These are phyloP conservation scores for Centropyge bicolor DNA, from an alignment of 2,797 vertebrate genomes.

Conservation along the genomic window DNA sequence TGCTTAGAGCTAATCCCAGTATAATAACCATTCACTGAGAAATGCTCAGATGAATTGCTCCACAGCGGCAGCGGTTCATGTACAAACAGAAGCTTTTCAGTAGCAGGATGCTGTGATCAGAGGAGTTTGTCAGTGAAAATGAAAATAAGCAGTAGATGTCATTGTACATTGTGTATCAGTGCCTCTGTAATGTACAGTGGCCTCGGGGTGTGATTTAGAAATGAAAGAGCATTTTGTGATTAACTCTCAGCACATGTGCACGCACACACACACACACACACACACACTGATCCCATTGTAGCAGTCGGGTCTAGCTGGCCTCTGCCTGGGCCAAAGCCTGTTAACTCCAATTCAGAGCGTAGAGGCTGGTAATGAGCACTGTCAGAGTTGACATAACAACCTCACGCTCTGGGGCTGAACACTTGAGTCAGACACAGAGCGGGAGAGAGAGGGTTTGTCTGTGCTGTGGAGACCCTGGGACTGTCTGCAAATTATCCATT, in stretches of 20 bases:
- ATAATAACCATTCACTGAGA: background rate
- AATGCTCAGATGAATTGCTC: too few species aligned
- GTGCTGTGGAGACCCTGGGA: slow-evolving; percentile 17
- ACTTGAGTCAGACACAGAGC: slow-evolving; percentile 25
- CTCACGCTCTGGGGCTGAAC: slow-evolving; percentile 54
- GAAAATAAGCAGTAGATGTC: slow-evolving; percentile 51
- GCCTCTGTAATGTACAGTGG: slow-evolving; percentile 50
- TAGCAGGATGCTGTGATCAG: slow-evolving; percentile 20
- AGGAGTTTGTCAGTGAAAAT: slow-evolving; percentile 26
- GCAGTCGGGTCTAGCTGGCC: slow-evolving; percentile 54
- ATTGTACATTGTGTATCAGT: slow-evolving; percentile 34
- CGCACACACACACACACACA: background rate
- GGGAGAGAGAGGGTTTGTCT: slow-evolving; percentile 13
- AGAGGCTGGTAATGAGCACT: slow-evolving; percentile 71
- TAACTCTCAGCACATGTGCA: slow-evolving; percentile 31
- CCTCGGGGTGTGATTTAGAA: slow-evolving; percentile 58
- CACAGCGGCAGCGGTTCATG: background rate
- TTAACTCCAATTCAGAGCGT: slow-evolving; percentile 69
- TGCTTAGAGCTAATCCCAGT: background rate
- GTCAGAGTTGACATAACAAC: slow-evolving; percentile 75
- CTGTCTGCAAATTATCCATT: slow-evolving; percentile 16
- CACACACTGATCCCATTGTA: slow-evolving; percentile 63
- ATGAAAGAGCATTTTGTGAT: slow-evolving; percentile 63
- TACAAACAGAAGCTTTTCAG: slow-evolving; percentile 16
- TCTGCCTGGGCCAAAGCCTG: slow-evolving; percentile 69